phyloP scores from a whole-genome alignment of 2,888 invertebrate genomes.

The Melitaea athalia region DNA sequence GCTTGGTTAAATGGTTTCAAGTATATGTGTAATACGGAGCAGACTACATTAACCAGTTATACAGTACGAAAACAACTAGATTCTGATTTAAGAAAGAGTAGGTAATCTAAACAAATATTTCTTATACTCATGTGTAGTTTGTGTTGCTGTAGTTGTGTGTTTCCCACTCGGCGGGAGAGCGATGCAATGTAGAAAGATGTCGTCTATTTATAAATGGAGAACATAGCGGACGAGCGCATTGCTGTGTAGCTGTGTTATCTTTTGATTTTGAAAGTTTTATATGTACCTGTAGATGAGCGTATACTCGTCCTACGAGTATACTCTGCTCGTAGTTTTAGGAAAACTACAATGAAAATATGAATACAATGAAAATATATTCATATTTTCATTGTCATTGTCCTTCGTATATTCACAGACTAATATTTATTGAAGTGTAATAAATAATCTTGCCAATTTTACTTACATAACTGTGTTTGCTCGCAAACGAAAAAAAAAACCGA shows the following conservation, averaged over 20 bases:
- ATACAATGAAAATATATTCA: no score
- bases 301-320: background rate
- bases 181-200: slow-evolving; percentile 69
- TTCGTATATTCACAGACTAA: background rate
- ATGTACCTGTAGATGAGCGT: slow-evolving; percentile 19
- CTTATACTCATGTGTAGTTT: slow-evolving; percentile 39
- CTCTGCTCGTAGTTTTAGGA: background rate
- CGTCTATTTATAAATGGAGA: slow-evolving; percentile 75
- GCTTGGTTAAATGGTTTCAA: slow-evolving; percentile 29
- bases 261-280: slow-evolving; percentile 62
- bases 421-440: background rate
- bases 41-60: slow-evolving; percentile 31
- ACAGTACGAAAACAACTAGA: slow-evolving; percentile 30
- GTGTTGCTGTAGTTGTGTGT: slow-evolving; percentile 60
- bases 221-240: slow-evolving; percentile 63
- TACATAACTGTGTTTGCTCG: no score
- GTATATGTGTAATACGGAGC: slow-evolving; percentile 21
- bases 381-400: no score
- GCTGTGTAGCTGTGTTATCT: slow-evolving; percentile 55
- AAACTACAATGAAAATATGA: no score
- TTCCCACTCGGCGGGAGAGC: slow-evolving; percentile 73
- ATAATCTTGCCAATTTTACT: no score
- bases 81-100: slow-evolving; percentile 31
- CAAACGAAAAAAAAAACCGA: no score
- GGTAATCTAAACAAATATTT: slow-evolving; percentile 38